A percentile compares a stretch with the other conserved stretches of the same genome.
phyloP scores from a whole-genome alignment of 2,888 invertebrate species.

The Amphipyra tragopoginis region DNA sequence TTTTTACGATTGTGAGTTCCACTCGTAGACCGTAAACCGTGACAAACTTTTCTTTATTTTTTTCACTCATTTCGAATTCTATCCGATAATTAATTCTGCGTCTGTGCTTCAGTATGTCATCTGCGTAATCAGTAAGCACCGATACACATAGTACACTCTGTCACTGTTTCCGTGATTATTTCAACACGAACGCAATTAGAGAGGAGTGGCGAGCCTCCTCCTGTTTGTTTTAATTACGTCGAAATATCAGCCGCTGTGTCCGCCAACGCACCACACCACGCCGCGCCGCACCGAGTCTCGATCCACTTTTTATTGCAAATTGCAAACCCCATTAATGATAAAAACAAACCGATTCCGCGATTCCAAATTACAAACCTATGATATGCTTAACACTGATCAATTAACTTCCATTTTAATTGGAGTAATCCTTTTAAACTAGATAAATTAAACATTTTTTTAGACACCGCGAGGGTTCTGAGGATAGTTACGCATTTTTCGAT shows the following conservation, averaged over 20 bases:
- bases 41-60: slow-evolving; percentile 7
- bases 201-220: slow-evolving; percentile 85
- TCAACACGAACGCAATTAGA: slow-evolving; percentile 88
- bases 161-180: slow-evolving; percentile 85
- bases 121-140: slow-evolving; percentile 58
- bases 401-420: slow-evolving; percentile 52
- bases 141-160: slow-evolving; percentile 67
- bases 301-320: slow-evolving; percentile 83
- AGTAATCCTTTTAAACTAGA: slow-evolving; percentile 28
- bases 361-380: slow-evolving; percentile 63
- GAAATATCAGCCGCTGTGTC: slow-evolving; percentile 79
- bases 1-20: not conserved
- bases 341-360: slow-evolving; percentile 73
- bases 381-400: slow-evolving; percentile 51
- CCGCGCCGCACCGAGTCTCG: slow-evolving; percentile 52
- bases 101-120: slow-evolving; percentile 42
- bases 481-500: too few species aligned
- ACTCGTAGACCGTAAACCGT: not conserved
- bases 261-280: slow-evolving; percentile 61
- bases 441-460: slow-evolving; percentile 1
- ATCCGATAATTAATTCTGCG: slow-evolving; percentile 22
- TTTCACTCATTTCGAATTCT: slow-evolving; percentile 12
- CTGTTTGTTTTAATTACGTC: slow-evolving; percentile 89
- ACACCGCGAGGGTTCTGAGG: too few species aligned
- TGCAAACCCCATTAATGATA: slow-evolving; percentile 81